Percentiles rank a stretch among this genome's conserved stretches.
These are phyloP conservation scores for Macropus fuliginosus DNA, from an alignment of 2,797 vertebrate species.

Conservation along the genomic window DNA sequence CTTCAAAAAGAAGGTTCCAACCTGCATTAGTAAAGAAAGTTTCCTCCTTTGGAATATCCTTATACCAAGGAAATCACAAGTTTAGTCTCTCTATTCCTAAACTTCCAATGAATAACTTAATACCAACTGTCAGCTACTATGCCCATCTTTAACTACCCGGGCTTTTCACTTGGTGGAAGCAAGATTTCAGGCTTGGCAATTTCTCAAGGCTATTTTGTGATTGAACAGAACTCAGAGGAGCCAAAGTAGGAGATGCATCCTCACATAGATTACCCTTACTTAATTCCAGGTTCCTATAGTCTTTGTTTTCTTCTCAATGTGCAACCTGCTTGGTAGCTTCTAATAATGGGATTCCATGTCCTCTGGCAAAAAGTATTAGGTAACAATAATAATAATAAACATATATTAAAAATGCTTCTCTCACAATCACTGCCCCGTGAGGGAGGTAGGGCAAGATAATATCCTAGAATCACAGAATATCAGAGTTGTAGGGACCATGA, in stretches of 20 bases:
- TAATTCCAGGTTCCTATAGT: not conserved
- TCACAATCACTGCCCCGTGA: not conserved
- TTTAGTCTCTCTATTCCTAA: not conserved
- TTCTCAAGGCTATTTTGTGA: not conserved
- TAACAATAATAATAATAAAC: not conserved
- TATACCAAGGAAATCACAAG: not conserved
- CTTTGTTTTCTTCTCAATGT: not conserved
- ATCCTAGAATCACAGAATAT: not conserved
- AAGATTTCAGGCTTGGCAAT: not conserved
- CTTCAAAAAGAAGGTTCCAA: not conserved
- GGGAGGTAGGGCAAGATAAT: not conserved
- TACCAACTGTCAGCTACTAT: not conserved
- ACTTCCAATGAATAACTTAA: not conserved
- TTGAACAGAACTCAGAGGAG: not conserved
- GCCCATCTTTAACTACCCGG: not conserved
- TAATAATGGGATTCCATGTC: not conserved
- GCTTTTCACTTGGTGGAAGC: not conserved
- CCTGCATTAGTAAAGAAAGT: not conserved
- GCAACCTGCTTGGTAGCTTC: not conserved
- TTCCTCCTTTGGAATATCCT: not conserved
- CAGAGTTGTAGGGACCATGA: not conserved
- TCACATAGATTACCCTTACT: not conserved
- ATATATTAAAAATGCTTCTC: not conserved
- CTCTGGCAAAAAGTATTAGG: not conserved
- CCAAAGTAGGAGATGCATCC: not conserved